A percentile compares a stretch with the other conserved stretches of the same genome.
These are phyloP conservation scores for Argya squamiceps DNA, from an alignment of 2,797 vertebrate genomes.

Conservation along the genomic window DNA sequence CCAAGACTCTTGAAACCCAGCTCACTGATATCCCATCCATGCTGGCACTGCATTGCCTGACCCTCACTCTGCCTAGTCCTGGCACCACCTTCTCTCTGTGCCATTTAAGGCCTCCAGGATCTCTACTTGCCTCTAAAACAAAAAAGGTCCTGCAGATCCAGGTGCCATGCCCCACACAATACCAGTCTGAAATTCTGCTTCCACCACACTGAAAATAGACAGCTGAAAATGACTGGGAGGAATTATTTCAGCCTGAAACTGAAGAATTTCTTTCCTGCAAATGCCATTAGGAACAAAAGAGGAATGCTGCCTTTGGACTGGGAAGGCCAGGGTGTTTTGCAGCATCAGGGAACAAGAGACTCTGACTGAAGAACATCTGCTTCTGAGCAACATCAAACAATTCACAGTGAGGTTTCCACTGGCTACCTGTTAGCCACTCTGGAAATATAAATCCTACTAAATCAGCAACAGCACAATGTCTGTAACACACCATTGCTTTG, in stretches of 20 bases:
- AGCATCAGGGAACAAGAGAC: neutral
- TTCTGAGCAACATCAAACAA: neutral
- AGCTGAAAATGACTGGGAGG: neutral
- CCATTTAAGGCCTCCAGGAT: neutral
- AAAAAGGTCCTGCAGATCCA: neutral
- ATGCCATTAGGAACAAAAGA: neutral
- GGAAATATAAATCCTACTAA: neutral
- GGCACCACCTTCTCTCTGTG: neutral
- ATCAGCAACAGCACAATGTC: neutral
- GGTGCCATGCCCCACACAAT: rapidly evolving
- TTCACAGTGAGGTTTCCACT: neutral
- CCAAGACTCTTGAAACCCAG: neutral
- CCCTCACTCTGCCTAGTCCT: neutral
- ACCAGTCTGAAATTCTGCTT: neutral
- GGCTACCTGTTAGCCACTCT: neutral
- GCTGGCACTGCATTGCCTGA: neutral
- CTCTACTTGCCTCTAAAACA: neutral
- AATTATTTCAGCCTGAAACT: neutral
- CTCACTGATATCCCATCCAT: rapidly evolving
- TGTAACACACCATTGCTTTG: neutral
- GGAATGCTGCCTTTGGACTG: neutral
- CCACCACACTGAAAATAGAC: neutral
- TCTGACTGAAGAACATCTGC: neutral
- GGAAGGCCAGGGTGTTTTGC: neutral
- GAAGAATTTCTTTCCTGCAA: neutral